Conservation (phyloP, 2,888 invertebrate genomes). For the Amitus sp. region DNA sequence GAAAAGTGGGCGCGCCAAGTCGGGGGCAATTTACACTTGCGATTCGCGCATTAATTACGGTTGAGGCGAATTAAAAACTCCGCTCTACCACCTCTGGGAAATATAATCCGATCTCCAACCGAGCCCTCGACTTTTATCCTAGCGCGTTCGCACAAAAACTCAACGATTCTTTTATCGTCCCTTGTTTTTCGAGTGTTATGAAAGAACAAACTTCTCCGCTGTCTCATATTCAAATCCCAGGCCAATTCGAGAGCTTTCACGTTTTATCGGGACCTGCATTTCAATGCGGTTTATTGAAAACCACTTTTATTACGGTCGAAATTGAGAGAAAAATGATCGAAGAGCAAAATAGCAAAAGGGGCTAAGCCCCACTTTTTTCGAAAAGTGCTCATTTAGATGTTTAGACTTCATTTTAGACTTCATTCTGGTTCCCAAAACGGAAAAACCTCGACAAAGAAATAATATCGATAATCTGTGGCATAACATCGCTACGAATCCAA, state of each 20-base stretch:
- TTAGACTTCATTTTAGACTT: too few species aligned
- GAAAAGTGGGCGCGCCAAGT: not conserved
- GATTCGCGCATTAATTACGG: slow-evolving; percentile 26
- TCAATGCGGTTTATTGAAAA: too few species aligned
- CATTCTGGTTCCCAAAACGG: too few species aligned
- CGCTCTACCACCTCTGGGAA: slow-evolving; percentile 1
- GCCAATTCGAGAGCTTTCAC: not conserved
- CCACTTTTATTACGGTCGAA: too few species aligned
- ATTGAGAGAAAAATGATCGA: too few species aligned
- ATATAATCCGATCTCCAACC: not conserved
- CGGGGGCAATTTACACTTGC: slow-evolving; percentile 17
- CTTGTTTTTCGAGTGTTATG: not conserved
- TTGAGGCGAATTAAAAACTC: slow-evolving; percentile 18
- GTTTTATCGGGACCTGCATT: too few species aligned
- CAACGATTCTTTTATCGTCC: not conserved
- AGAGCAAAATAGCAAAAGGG: too few species aligned
- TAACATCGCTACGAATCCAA: slow-evolving; percentile 45
- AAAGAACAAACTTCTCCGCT: not conserved
- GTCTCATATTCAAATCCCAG: not conserved
- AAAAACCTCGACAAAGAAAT: too few species aligned
- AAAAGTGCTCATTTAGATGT: too few species aligned
- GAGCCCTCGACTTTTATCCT: too few species aligned
- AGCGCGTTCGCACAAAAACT: not conserved
- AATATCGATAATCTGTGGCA: slow-evolving; percentile 6
- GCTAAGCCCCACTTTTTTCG: too few species aligned